Base-by-base conservation (phyloP, 2,888 invertebrate species). In the Epirrhoe alternata region DNA sequence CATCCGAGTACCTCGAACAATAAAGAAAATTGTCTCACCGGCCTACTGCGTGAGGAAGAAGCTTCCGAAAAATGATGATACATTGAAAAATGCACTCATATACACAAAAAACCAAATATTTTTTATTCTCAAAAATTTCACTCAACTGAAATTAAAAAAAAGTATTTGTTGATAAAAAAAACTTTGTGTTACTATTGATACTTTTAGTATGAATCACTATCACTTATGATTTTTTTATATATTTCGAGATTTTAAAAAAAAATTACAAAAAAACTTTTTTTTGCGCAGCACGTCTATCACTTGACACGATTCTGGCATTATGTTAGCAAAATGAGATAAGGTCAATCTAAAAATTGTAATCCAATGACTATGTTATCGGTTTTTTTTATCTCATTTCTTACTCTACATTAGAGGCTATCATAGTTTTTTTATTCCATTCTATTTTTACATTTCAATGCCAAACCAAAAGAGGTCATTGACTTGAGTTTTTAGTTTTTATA, bases 391-490 rank as follows among this genome's bases (percentile, higher is more conserved):
- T 42, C 35, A 33, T 33, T 33, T 35, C 38, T 42, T 42, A 42
- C 8, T 42, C 10, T 6, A 33, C 33, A 4, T 7, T 12, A 42
- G 12, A 42, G 38, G 38, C 12, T 42, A 42, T 42, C 12, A 12
- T 42, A 42, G 12, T 42, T 42, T 42, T 42, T 12, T 12, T 42
- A 12, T 42, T 4, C 10, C 12, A 12, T 12, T 42, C 12, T 12
- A 42, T 42, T 42, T 42, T 12, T 42, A 42, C 12, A 12, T 42
- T 42, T 42, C 12, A 42, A 12, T 42, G 38, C n/a, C 59, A 54
- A 51, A 33, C 31, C 7, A 33, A 45, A 64, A 74, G 73, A 49
- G 57, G 33, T 52, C 52, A 8, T 77, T 81, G n/a, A 42, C 35
- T 45, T 35, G 12, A 10, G 12, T 42, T 12, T 10, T 42, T 42